phyloP scores from a whole-genome alignment of 2,113 vertebrate genomes.

The Neofelis nebulosa region DNA sequence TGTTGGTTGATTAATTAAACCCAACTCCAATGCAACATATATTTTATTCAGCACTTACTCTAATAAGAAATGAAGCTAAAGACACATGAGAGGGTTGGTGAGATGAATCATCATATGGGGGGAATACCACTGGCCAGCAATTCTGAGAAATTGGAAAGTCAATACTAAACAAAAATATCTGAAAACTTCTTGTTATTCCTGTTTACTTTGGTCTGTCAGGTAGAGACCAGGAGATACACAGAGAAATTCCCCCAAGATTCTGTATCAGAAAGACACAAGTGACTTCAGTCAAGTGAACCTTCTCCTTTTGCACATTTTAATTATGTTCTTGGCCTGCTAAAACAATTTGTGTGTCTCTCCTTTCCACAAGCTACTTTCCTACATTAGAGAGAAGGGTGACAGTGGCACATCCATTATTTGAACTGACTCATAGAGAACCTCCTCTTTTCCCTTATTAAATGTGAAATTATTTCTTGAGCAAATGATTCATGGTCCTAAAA shows the following conservation, averaged over 20 bases:
- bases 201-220: conserved; percentile 18
- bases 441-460: not conserved
- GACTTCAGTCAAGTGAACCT: not conserved
- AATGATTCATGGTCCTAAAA: not conserved
- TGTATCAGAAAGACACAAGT: not conserved
- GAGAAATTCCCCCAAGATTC: conserved; percentile 52
- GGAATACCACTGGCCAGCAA: not conserved
- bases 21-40: not conserved
- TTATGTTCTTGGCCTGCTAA: not conserved
- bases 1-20: not conserved
- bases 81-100: not conserved
- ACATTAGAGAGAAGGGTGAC: conserved; percentile 49
- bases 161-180: conserved; percentile 6
- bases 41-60: not conserved
- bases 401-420: conserved; percentile 54
- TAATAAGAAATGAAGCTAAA: not conserved
- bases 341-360: not conserved
- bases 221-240: not conserved
- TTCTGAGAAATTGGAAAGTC: conserved; percentile 32
- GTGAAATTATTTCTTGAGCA: not conserved
- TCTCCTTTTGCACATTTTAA: not conserved
- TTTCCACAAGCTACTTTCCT: conserved; percentile 66
- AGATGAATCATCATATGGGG: not conserved
- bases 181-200: not conserved
- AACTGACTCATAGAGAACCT: not conserved